These are phyloP conservation scores for Aplochiton taeniatus DNA, from an alignment of 2,797 vertebrate species.

Conservation along the genomic window DNA sequence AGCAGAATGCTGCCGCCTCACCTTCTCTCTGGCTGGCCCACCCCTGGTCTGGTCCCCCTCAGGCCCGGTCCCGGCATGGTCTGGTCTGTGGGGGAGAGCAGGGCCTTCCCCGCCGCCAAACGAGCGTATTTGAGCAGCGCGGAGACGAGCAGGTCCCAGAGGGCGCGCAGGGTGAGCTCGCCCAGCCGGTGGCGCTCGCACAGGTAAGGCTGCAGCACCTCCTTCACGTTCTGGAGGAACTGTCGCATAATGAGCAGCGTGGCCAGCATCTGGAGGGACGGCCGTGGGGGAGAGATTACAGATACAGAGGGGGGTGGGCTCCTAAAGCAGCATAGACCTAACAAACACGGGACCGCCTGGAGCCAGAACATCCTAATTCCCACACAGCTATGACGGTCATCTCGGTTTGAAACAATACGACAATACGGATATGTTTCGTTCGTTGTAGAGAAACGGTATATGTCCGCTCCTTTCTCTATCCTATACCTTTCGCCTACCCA, in stretches of 20 bases:
- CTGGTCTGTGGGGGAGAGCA: conserved; percentile 66
- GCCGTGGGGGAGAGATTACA: neutral
- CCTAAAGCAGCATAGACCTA: no score
- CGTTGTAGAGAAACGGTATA: no score
- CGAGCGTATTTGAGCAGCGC: conserved; percentile 76
- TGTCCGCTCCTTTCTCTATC: no score
- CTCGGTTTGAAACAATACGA: neutral
- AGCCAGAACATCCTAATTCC: no score
- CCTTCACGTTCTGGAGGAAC: conserved; percentile 93
- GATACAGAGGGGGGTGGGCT: neutral
- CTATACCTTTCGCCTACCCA: no score
- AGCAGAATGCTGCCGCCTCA: conserved; percentile 14
- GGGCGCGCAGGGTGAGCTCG: conserved; percentile 77
- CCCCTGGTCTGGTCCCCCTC: conserved; percentile 63
- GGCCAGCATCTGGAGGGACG: conserved; percentile 87
- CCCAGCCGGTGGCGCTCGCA: conserved; percentile 88
- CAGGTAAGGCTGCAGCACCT: conserved; percentile 94
- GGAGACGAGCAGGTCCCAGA: conserved; percentile 80
- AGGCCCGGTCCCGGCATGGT: conserved; percentile 57
- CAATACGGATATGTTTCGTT: neutral
- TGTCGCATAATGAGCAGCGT: conserved; percentile 96
- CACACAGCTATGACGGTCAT: no score
- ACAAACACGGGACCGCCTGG: no score
- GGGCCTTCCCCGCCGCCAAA: conserved; percentile 67
- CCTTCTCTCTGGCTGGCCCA: conserved; percentile 66